phyloP scores from a whole-genome alignment of 92 coral and sea anemone genomes.

The Desmophyllum pertusum region DNA sequence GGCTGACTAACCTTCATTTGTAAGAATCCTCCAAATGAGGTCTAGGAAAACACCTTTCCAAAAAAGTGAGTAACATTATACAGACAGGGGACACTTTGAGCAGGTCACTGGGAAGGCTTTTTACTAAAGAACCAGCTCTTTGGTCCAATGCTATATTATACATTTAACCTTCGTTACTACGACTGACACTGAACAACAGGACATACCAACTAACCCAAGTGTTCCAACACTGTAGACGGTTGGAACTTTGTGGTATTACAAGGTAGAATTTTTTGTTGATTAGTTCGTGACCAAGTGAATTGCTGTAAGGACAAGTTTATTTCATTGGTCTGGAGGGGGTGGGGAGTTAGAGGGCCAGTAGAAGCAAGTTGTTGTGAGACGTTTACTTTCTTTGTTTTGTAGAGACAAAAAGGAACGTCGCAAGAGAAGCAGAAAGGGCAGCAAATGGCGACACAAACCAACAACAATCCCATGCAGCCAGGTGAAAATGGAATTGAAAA shows the following conservation, averaged over 20 bases:
- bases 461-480: conserved; percentile 60
- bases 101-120: too few relatives aligned
- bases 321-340: background rate
- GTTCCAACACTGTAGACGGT: too few relatives aligned
- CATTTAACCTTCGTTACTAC: too few relatives aligned
- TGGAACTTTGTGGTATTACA: too few relatives aligned
- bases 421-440: conserved; percentile 78
- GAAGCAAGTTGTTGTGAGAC: background rate
- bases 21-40: conserved; percentile 92
- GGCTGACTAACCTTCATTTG: conserved; percentile 95
- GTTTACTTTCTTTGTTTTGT: background rate
- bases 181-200: too few relatives aligned
- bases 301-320: too few relatives aligned
- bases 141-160: too few relatives aligned
- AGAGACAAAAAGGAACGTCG: conserved; percentile 92
- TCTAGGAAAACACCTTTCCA: conserved; percentile 91
- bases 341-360: background rate
- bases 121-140: too few relatives aligned
- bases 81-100: background rate
- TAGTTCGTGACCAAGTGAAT: too few relatives aligned
- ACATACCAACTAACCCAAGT: too few relatives aligned
- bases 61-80: conserved; percentile 75
- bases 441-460: conserved; percentile 97
- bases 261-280: too few relatives aligned
- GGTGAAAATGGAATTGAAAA: conserved; percentile 71